A percentile compares a stretch with the other conserved stretches of the same genome.
phyloP scores from a whole-genome alignment of 92 coral and sea anemone genomes.

The Parazoanthus swiftii region DNA sequence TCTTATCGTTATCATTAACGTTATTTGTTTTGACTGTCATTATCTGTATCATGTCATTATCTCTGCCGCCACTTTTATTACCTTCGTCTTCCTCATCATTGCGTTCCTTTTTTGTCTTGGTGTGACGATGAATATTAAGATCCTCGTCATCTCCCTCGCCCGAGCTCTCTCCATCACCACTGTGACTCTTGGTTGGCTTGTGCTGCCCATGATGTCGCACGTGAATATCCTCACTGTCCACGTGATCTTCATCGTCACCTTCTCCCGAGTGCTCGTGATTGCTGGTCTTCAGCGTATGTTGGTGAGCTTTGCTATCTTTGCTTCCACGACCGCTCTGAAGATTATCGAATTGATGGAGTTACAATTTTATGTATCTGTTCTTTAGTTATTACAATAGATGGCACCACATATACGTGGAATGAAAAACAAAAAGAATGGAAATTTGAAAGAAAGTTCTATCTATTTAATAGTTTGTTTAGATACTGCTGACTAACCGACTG shows the following conservation, averaged over 20 bases:
- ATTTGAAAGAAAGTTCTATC: too few relatives aligned
- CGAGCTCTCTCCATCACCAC: slow-evolving; percentile 34
- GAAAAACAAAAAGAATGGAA: too few relatives aligned
- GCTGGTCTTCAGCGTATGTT: background rate
- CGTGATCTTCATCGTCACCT: slow-evolving; percentile 29
- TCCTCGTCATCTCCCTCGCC: slow-evolving; percentile 23
- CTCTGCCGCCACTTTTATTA: too few relatives aligned
- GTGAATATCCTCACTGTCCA: slow-evolving; percentile 19
- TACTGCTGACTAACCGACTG: background rate
- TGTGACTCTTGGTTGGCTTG: slow-evolving; percentile 5
- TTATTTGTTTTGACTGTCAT: too few relatives aligned
- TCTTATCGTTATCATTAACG: too few relatives aligned
- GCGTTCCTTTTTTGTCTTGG: background rate
- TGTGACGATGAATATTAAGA: background rate
- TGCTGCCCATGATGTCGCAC: slow-evolving; percentile 10
- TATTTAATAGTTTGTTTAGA: too few relatives aligned
- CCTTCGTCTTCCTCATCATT: background rate
- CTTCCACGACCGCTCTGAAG: background rate
- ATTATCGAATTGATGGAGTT: background rate
- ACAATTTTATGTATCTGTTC: too few relatives aligned
- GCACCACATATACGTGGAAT: too few relatives aligned
- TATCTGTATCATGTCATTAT: too few relatives aligned
- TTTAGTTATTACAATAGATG: too few relatives aligned
- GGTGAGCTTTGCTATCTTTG: background rate
- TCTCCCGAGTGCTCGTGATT: slow-evolving; percentile 36